Evolutionary conservation across 2,113 vertebrate species (phyloP), one percentile per base, ranked within the genome.

Genomic region (Paramisgurnus dabryanus): DNA sequence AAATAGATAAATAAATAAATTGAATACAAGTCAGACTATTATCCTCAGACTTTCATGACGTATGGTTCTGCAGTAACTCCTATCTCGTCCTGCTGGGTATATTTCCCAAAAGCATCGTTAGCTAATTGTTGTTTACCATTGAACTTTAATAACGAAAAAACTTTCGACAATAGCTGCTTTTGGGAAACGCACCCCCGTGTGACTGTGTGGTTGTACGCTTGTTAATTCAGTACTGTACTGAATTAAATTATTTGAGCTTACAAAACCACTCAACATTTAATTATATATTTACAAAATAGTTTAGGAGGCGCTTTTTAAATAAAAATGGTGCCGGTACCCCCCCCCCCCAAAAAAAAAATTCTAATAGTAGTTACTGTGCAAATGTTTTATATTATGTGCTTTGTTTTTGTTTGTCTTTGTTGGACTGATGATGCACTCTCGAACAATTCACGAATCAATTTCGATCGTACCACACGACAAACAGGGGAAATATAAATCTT

Each of bases 401-500:
- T 57, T 17, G 50, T 40, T 71, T 61, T 22, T 18, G 63, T 47
- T 47, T 47, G 6, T 47, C 45, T 17, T 15, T 17, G 47, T 34
- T 34, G 4, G 10, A 13, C 7, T 41, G 22, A 55, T 34, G 13
- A 49, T 72, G 5, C 5, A 22, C 70, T 15, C 58, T 72, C 27
- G n/a, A 50, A 58, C n/a, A 43, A 73, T 73, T 58, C 18, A 53
- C 60, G 74, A 17, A 22, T 67, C 22, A 74, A 75, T 3, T 60
- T n/a, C 70, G 70, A 34, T n/a, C 10, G 64, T 75, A 60, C 79
- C 79, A 75, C 53, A 40, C 17, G 22, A 49, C 11, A 39, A 64
- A 74, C 5, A n/a, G 71, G 22, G 22, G 18, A 22, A 15, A 58
- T 4, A 5, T 15, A 7, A 49, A 55, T 13, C 8, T 40, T 39